Conservation (phyloP, 2,888 invertebrate species). For the Noctua fimbriata region DNA sequence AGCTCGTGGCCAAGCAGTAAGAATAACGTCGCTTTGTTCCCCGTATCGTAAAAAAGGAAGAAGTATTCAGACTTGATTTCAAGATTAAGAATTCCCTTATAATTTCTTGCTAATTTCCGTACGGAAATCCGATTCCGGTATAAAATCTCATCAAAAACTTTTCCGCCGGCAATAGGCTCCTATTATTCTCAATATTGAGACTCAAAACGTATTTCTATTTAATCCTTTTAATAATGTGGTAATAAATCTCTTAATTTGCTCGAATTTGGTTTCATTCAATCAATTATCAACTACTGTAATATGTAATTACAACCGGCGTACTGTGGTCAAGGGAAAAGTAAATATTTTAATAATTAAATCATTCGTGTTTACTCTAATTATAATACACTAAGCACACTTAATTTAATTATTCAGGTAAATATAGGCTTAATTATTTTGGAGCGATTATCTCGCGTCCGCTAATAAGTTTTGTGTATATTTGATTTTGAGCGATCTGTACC, state of each 20-base stretch:
- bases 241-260: conserved; percentile 3
- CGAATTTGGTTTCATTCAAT: conserved; percentile 15
- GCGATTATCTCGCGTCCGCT: conserved; percentile 4
- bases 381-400: conserved; percentile 19
- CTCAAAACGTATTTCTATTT: not conserved
- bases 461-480: conserved; percentile 29
- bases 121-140: conserved; percentile 7
- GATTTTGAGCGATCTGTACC: conserved; percentile 7
- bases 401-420: conserved; percentile 44
- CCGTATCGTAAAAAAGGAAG: not conserved
- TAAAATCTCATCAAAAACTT: conserved; percentile 33
- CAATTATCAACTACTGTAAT: conserved; percentile 3
- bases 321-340: conserved; percentile 39
- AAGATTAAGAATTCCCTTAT: conserved; percentile 2
- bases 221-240: not conserved
- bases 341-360: conserved; percentile 18
- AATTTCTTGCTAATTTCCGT: conserved; percentile 29
- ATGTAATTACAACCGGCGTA: conserved; percentile 2
- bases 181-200: not conserved
- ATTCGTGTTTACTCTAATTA: conserved; percentile 33
- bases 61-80: not conserved
- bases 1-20: not conserved
- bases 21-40: not conserved
- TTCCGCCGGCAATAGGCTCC: not conserved
- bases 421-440: not conserved